phyloP scores from a whole-genome alignment of 2,113 vertebrate genomes.

The Acrocephalus arundinaceus region DNA sequence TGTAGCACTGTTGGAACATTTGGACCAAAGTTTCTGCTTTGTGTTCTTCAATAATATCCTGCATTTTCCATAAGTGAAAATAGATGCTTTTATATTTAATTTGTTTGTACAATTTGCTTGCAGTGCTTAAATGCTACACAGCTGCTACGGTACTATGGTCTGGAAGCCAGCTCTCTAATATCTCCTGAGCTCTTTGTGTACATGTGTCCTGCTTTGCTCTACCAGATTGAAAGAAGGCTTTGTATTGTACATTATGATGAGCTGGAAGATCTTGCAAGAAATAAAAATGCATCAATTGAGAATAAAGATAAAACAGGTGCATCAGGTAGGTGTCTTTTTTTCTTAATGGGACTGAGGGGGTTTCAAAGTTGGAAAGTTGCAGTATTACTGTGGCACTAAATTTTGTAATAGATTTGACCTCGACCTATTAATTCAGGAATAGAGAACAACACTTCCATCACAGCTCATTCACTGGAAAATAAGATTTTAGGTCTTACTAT shows the following conservation, averaged over 20 bases:
- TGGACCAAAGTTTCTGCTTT: not conserved
- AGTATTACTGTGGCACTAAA: not conserved
- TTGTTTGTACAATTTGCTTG: slow-evolving; percentile 37
- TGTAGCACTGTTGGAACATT: not conserved
- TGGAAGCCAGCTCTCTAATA: slow-evolving; percentile 82
- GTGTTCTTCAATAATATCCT: not conserved
- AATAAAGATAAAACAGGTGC: slow-evolving; percentile 72
- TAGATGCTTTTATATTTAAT: not conserved
- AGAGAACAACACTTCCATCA: not conserved
- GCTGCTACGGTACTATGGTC: slow-evolving; percentile 86
- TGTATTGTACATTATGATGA: slow-evolving; percentile 91
- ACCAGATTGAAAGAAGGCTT: slow-evolving; percentile 93
- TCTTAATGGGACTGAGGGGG: not conserved
- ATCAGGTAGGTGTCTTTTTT: slow-evolving; percentile 76
- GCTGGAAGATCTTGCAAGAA: slow-evolving; percentile 76
- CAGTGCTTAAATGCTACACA: slow-evolving; percentile 96
- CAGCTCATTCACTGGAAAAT: not conserved
- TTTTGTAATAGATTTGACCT: not conserved
- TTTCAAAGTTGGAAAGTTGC: not conserved
- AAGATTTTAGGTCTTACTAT: not conserved
- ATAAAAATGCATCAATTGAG: slow-evolving; percentile 59
- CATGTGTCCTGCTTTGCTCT: slow-evolving; percentile 93
- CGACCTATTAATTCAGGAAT: not conserved
- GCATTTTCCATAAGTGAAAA: not conserved
- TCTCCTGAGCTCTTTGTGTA: slow-evolving; percentile 87